Evolutionary conservation across 2,888 invertebrate species (phyloP).

Genomic region (Congeria kusceri): DNA sequence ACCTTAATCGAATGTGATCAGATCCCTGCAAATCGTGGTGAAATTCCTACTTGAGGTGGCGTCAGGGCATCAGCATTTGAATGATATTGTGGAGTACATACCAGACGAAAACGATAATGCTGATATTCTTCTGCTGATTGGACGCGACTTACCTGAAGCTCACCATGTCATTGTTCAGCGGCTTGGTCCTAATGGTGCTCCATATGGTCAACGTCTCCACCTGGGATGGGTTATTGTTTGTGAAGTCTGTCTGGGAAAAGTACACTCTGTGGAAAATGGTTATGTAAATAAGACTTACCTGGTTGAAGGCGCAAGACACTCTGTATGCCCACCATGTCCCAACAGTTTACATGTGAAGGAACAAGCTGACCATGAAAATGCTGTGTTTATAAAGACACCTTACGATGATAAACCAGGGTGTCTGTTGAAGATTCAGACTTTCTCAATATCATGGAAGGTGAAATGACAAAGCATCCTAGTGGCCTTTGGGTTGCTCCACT

Average conservation of each 20-base stretch:
- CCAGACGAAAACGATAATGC: background rate
- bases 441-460: too few species aligned
- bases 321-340: background rate
- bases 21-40: too few species aligned
- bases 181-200: slow-evolving; percentile 27
- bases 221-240: slow-evolving; percentile 46
- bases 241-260: slow-evolving; percentile 28
- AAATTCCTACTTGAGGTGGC: too few species aligned
- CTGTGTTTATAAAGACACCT: too few species aligned
- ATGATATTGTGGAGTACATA: background rate
- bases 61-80: too few species aligned
- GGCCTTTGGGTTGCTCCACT: too few species aligned
- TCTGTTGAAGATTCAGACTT: too few species aligned
- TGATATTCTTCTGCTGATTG: slow-evolving; percentile 42
- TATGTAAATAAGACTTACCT: slow-evolving; percentile 33
- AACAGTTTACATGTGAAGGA: too few species aligned
- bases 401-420: too few species aligned
- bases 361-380: too few species aligned
- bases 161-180: slow-evolving; percentile 40
- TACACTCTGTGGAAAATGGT: slow-evolving; percentile 26
- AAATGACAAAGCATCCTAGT: too few species aligned
- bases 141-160: slow-evolving; percentile 36
- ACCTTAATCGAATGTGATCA: background rate
- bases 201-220: slow-evolving; percentile 39
- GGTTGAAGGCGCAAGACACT: slow-evolving; percentile 8